phyloP scores from a whole-genome alignment of 2,797 vertebrate genomes.

The Callimico goeldii region DNA sequence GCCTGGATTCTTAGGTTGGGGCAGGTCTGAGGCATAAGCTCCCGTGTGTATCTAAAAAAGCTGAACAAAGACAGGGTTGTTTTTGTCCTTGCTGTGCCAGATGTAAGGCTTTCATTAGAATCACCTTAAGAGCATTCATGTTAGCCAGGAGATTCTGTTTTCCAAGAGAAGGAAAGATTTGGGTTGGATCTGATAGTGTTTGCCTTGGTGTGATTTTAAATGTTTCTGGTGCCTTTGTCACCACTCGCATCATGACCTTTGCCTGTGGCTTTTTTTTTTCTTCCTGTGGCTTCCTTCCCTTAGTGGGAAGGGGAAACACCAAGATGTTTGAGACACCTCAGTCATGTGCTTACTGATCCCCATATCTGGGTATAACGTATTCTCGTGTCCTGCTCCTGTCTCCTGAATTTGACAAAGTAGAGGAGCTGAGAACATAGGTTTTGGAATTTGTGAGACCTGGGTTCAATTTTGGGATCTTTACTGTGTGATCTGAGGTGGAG shows the following conservation, averaged over 20 bases:
- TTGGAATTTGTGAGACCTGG: neutral
- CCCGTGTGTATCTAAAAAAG: neutral
- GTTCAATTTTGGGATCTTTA: neutral
- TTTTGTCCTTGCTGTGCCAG: conserved; percentile 44
- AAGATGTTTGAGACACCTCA: neutral
- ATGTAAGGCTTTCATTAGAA: conserved; percentile 59
- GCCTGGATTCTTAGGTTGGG: conserved; percentile 23
- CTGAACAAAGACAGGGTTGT: conserved; percentile 67
- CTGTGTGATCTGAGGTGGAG: neutral
- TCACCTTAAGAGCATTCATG: conserved; percentile 14
- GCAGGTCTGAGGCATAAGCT: neutral
- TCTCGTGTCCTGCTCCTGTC: neutral
- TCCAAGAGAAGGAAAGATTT: conserved; percentile 22
- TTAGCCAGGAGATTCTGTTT: conserved; percentile 56
- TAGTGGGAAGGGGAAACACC: neutral
- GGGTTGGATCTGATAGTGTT: conserved; percentile 62
- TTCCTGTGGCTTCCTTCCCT: neutral
- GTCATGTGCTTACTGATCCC: fast-evolving
- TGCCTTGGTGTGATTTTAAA: conserved; percentile 5
- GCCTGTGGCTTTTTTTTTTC: neutral
- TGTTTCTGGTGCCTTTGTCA: conserved; percentile 46
- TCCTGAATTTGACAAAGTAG: neutral
- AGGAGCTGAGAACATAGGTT: neutral
- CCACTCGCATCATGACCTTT: neutral
- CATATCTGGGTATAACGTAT: neutral